phyloP scores from a whole-genome alignment of 2,888 invertebrate species.

The Euplagia quadripunctaria region DNA sequence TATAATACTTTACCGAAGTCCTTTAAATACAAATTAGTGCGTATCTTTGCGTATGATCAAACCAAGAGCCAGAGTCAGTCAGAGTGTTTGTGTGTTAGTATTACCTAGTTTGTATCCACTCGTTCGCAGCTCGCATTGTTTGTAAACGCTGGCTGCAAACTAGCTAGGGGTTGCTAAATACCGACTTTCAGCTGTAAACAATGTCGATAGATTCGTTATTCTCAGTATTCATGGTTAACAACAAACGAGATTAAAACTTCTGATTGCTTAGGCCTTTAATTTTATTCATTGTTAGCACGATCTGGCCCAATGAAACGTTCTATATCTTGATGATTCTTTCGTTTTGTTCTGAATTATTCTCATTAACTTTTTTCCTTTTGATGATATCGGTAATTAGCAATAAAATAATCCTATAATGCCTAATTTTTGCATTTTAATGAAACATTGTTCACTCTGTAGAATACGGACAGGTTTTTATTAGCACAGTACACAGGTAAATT shows the following conservation, averaged over 20 bases:
- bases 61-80: conserved; percentile 69
- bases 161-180: conserved; percentile 61
- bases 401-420: too few relatives aligned
- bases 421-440: too few relatives aligned
- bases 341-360: not conserved
- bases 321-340: not conserved
- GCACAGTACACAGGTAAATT: too few relatives aligned
- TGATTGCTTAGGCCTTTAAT: not conserved
- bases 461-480: too few relatives aligned
- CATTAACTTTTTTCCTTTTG: too few relatives aligned
- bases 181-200: conserved; percentile 56
- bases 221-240: not conserved
- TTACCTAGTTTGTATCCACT: conserved; percentile 63
- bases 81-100: conserved; percentile 54
- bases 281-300: too few relatives aligned
- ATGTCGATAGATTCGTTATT: conserved; percentile 51
- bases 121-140: conserved; percentile 74
- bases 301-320: too few relatives aligned
- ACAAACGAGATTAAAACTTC: not conserved
- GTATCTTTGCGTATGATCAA: conserved; percentile 25
- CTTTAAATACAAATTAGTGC: not conserved
- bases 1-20: not conserved
- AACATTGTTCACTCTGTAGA: too few relatives aligned
- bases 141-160: conserved; percentile 76
- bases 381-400: too few relatives aligned